Conservation (phyloP, 2,888 invertebrate species). For the Campaea margaritaria region DNA sequence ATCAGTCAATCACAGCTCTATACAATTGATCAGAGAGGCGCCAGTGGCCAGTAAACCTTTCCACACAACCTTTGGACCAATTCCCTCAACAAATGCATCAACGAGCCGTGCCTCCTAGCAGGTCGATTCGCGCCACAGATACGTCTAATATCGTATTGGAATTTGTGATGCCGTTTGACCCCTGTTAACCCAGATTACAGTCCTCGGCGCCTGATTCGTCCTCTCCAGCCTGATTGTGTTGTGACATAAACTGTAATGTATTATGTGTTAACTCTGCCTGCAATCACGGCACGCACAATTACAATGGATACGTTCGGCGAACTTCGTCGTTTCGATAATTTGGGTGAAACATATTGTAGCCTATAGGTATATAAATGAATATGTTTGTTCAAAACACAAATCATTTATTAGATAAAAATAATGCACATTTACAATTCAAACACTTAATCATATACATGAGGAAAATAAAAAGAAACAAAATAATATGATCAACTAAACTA, state of each 20-base stretch:
- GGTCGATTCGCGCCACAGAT: conserved; percentile 84
- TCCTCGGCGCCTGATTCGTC: conserved; percentile 85
- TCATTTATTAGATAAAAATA: too few species aligned
- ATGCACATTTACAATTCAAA: too few species aligned
- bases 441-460: too few species aligned
- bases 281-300: conserved; percentile 83
- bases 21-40: not conserved
- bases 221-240: conserved; percentile 84
- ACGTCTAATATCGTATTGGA: conserved; percentile 87
- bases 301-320: conserved; percentile 79
- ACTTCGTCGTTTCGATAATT: conserved; percentile 60
- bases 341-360: not conserved
- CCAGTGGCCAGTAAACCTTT: conserved; percentile 11
- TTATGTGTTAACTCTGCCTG: conserved; percentile 85
- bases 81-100: conserved; percentile 40
- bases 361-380: too few species aligned
- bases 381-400: too few species aligned
- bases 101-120: conserved; percentile 65
- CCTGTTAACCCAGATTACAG: conserved; percentile 90
- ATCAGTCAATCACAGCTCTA: not conserved
- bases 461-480: too few species aligned
- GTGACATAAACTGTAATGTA: conserved; percentile 86
- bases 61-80: conserved; percentile 30
- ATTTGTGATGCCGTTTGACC: conserved; percentile 90
- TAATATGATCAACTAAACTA: too few species aligned